Evolutionary conservation across 2,888 invertebrate genomes (phyloP).

Genomic region (Oeneis ivallda): DNA sequence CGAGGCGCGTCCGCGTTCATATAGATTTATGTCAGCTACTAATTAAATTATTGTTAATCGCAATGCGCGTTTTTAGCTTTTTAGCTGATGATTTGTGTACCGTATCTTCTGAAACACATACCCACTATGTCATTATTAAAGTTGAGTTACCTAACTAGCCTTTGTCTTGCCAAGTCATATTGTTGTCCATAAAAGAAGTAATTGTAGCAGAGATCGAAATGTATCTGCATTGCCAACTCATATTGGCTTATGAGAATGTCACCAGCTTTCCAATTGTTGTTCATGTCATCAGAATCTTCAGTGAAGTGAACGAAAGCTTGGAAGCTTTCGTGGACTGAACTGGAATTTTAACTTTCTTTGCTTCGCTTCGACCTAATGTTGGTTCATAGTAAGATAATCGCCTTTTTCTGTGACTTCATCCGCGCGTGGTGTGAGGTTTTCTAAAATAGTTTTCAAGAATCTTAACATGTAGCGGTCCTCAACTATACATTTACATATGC

Average conservation of each 20-base stretch:
- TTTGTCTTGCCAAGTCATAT: conserved; percentile 64
- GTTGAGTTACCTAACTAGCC: background rate
- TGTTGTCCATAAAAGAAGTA: conserved; percentile 86
- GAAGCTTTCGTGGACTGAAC: too few species aligned
- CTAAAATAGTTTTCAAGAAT: too few species aligned
- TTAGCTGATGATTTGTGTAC: conserved; percentile 22
- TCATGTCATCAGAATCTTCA: conserved; percentile 83
- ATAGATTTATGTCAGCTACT: conserved; percentile 67
- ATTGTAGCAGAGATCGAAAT: conserved; percentile 86
- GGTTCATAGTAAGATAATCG: conserved; percentile 57
- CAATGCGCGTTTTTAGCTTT: conserved; percentile 28
- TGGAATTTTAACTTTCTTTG: conserved; percentile 73
- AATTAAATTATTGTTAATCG: conserved; percentile 66
- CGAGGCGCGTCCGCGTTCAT: conserved; percentile 56
- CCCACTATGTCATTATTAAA: background rate
- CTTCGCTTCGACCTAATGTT: conserved; percentile 51
- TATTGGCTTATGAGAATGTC: conserved; percentile 84
- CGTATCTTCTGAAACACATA: conserved; percentile 15
- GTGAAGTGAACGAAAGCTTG: conserved; percentile 84
- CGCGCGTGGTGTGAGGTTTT: too few species aligned
- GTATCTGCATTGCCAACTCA: conserved; percentile 91
- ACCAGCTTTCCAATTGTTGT: conserved; percentile 86
- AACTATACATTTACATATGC: too few species aligned
- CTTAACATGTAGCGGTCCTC: too few species aligned
- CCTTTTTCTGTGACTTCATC: too few species aligned